Evolutionary conservation across 2,113 vertebrate genomes (phyloP).

Genomic region (Dipodomys stephensi): DNA sequence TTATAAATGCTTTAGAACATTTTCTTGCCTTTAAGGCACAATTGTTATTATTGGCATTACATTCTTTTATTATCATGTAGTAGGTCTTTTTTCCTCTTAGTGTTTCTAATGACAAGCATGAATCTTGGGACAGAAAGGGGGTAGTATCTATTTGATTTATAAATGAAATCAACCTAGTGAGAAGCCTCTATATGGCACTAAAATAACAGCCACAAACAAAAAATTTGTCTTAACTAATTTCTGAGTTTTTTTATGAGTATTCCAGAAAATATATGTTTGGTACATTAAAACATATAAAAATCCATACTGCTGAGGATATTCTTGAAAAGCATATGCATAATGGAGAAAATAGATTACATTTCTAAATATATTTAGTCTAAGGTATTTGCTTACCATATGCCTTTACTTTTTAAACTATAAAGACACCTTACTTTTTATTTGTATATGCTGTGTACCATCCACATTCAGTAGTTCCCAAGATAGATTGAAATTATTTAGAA

Average conservation of each 20-base stretch:
- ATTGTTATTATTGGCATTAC: neutral
- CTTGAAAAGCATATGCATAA: neutral
- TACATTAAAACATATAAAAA: neutral
- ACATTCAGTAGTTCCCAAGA: constrained; percentile 51
- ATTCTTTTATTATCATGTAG: neutral
- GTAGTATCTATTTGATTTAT: constrained; percentile 32
- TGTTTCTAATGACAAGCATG: neutral
- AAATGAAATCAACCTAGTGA: constrained; percentile 23
- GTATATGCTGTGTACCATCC: neutral
- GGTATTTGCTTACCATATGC: neutral
- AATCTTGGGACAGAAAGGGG: neutral
- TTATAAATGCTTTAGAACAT: neutral
- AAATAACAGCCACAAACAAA: constrained; percentile 11
- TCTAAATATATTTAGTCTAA: constrained; percentile 22
- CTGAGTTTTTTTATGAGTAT: neutral
- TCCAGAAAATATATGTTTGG: neutral
- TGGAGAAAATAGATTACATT: constrained; percentile 9
- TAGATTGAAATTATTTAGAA: constrained; percentile 54
- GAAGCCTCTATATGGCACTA: neutral
- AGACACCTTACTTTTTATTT: constrained; percentile 39
- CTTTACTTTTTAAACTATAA: constrained; percentile 34
- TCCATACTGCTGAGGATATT: neutral
- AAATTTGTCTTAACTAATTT: neutral
- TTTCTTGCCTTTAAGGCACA: neutral
- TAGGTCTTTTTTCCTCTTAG: neutral